Conservation (phyloP, 2,888 invertebrate species). For the Rotaria macrura region DNA sequence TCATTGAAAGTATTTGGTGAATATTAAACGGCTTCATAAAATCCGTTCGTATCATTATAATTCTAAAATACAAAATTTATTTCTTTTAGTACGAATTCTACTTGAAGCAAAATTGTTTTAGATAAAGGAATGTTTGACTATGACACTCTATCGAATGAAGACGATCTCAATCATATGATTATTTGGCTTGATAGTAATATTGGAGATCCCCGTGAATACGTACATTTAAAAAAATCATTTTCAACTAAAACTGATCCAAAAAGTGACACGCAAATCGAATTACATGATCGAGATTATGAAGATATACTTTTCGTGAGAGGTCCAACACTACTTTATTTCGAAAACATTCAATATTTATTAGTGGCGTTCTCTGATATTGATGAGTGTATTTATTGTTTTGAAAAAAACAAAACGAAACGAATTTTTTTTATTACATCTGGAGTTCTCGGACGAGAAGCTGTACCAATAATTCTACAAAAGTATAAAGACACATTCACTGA, state of each 20-base stretch:
- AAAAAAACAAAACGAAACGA: background rate
- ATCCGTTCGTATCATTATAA: too few species aligned
- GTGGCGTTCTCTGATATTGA: background rate
- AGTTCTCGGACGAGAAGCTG: background rate
- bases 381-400: background rate
- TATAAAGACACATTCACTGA: too few species aligned
- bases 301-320: background rate
- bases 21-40: too few species aligned
- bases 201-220: background rate
- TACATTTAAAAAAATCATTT: background rate
- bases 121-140: background rate
- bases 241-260: background rate
- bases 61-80: too few species aligned
- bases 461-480: background rate
- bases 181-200: background rate
- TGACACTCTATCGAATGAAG: background rate
- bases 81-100: too few species aligned
- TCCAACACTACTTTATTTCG: background rate
- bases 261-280: background rate
- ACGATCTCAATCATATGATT: background rate
- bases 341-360: background rate
- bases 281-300: background rate
- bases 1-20: too few species aligned
- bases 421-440: background rate
- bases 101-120: too few species aligned